Evolutionary conservation across 2,888 invertebrate species (phyloP), one percentile per base, ranked within the genome.

Genomic region (Hypomecis punctinalis): DNA sequence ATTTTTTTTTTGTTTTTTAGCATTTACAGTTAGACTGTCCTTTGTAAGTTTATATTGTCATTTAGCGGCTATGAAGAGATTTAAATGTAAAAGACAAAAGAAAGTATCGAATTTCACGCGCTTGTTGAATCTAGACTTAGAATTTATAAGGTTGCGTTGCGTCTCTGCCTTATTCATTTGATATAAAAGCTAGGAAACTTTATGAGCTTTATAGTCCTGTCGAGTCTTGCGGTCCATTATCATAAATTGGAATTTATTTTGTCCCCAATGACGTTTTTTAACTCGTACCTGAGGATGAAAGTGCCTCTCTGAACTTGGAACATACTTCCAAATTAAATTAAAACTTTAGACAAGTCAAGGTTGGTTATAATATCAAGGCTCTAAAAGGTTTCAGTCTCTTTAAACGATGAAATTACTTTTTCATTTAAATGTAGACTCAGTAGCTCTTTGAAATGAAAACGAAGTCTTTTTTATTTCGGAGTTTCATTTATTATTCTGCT

Each of bases 231-330:
- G 53, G 58, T 67, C 64, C 68, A 68, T 74, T 73, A 69, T 49
- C 68, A 70, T 69, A 68, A 72, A 72, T 72, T 72, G 63, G 58
- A 68, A 72, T 71, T 70, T 70, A 74, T 69, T 64, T 65, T 49
- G 61, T 70, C 61, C 61, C 69, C 39, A 63, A 61, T 68, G 58
- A 65, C 63, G 63, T 67, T 71, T 64, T 67, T 51, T 61, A 66
- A 59, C 61, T 45, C 54, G 56, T 67, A 69, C 68, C 71, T 69
- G 61, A 48, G 45, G 40, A 36, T 11, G 39, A 57, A 57, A 65
- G 65, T 60, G 60, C 47, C 47, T 56, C 42, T 56, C 37, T 52
- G 64, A 59, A 64, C 64, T 60, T 61, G 52, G 42, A 42, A 61
- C 61, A 47, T 48, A 43, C 48, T 56, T 60, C 39, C 42, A 64